phyloP scores from a whole-genome alignment of 2,113 vertebrate species.

The Micromys minutus region DNA sequence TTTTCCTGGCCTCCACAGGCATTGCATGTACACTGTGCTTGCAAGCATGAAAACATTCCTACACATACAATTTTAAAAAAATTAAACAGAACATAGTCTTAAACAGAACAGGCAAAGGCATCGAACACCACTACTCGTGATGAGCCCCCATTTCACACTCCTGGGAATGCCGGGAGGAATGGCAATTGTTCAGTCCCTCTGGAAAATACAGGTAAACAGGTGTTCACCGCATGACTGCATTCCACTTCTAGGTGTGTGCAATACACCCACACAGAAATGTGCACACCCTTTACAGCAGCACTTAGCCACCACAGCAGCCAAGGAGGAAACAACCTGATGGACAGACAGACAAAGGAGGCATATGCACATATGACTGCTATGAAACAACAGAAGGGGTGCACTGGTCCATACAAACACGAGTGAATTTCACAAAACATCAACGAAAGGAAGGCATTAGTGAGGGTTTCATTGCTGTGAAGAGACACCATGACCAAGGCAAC shows the following conservation, averaged over 20 bases:
- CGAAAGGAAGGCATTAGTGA: neutral
- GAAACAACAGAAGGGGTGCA: too few relatives aligned
- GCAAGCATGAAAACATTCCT: neutral
- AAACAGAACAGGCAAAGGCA: neutral
- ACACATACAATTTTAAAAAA: neutral
- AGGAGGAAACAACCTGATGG: neutral
- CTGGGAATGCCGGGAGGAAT: rapidly evolving
- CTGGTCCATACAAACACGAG: too few relatives aligned
- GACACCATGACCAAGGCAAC: too few relatives aligned
- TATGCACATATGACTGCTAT: rapidly evolving
- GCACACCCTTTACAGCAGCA: neutral
- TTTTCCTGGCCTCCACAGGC: neutral
- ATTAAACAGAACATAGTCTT: neutral
- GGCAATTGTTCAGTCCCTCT: rapidly evolving
- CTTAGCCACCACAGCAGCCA: neutral
- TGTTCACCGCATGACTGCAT: neutral
- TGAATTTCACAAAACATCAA: too few relatives aligned
- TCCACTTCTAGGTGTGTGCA: neutral
- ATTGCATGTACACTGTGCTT: neutral
- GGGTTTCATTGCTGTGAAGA: too few relatives aligned
- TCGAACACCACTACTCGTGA: rapidly evolving
- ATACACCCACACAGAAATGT: rapidly evolving
- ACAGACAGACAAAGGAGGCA: neutral
- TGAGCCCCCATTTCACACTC: neutral
- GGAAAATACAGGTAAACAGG: neutral